Conservation (phyloP, 2,888 invertebrate species). For the Notodonta ziczac region DNA sequence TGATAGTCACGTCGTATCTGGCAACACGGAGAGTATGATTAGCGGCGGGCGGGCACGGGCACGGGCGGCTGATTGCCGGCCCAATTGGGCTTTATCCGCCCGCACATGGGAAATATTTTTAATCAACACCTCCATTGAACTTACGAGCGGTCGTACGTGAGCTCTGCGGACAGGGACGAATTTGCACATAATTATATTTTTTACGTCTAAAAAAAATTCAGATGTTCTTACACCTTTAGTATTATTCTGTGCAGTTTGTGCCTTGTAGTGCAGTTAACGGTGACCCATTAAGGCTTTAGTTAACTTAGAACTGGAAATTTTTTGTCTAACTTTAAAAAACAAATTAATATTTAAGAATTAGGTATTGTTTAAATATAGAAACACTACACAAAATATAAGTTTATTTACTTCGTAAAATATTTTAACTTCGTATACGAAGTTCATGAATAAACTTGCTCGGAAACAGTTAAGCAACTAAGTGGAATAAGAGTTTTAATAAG, state of each 20-base stretch:
- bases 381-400: too few relatives aligned
- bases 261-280: too few relatives aligned
- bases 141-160: constrained; percentile 85
- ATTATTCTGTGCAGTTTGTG: too few relatives aligned
- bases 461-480: constrained; percentile 51
- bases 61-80: constrained; percentile 80
- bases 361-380: too few relatives aligned
- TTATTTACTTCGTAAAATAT: constrained; percentile 10
- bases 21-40: constrained; percentile 60
- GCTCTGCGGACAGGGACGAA: constrained; percentile 70
- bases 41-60: constrained; percentile 62
- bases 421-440: constrained; percentile 28
- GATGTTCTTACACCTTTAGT: too few relatives aligned
- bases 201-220: too few relatives aligned
- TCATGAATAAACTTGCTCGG: constrained; percentile 24
- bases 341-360: too few relatives aligned
- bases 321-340: too few relatives aligned
- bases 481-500: constrained; percentile 62
- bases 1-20: neutral
- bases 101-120: constrained; percentile 86
- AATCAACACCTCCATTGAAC: constrained; percentile 86
- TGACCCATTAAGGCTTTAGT: too few relatives aligned
- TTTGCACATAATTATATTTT: constrained; percentile 30
- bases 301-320: too few relatives aligned
- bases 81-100: constrained; percentile 85